Conservation (phyloP, 2,113 vertebrate genomes). For the Lamprologus sp. region DNA sequence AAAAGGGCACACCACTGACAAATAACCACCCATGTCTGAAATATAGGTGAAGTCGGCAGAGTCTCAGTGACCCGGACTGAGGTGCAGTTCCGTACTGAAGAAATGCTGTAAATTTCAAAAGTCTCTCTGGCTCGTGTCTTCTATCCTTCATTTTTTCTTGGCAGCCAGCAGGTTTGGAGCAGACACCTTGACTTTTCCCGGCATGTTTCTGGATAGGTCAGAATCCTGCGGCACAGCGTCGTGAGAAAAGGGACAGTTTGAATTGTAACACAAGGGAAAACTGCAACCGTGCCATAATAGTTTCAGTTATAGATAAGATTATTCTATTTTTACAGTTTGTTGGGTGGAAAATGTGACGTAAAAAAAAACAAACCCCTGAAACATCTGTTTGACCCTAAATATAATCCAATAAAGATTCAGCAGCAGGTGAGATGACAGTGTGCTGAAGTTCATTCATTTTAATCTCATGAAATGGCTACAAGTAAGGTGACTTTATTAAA, state of each 20-base stretch:
- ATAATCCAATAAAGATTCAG: background rate
- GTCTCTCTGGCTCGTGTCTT: background rate
- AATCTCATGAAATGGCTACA: background rate
- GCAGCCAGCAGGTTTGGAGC: constrained; percentile 86
- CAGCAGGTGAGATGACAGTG: background rate
- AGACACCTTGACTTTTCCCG: constrained; percentile 96
- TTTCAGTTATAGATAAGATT: background rate
- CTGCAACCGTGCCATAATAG: background rate
- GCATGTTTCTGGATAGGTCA: constrained; percentile 91
- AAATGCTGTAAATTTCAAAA: background rate
- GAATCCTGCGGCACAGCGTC: constrained; percentile 75
- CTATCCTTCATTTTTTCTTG: constrained; percentile 81
- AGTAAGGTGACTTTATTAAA: background rate
- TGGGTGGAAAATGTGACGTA: background rate
- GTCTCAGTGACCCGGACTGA: background rate
- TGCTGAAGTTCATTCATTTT: background rate
- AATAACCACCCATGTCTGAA: background rate
- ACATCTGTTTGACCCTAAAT: background rate
- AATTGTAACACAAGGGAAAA: background rate
- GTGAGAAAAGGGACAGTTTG: background rate
- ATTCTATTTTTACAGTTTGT: background rate
- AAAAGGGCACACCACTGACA: background rate
- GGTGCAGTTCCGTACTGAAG: background rate
- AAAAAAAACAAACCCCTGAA: fast-evolving
- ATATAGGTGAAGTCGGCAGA: background rate